A percentile compares a stretch with the other conserved stretches of the same genome.
phyloP scores from a whole-genome alignment of 2,888 invertebrate species.

The Folsomia manolachei region DNA sequence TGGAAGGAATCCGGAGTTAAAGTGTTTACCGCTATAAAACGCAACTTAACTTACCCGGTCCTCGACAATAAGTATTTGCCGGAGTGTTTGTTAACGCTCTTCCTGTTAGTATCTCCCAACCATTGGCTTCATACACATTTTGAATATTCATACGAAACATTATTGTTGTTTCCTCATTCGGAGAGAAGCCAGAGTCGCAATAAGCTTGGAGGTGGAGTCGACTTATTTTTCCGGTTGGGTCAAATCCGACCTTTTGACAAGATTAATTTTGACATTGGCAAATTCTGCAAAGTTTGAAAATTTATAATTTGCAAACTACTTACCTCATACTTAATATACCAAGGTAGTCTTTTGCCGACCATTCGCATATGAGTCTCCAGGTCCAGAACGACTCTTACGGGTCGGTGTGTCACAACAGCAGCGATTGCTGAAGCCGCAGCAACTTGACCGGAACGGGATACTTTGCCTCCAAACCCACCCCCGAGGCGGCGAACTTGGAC shows the following conservation, averaged over 20 bases:
- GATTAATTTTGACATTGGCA: no score
- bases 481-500: conserved; percentile 71
- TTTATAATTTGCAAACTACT: conserved; percentile 16
- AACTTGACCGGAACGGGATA: conserved; percentile 61
- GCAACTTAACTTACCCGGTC: background rate
- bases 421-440: conserved; percentile 70
- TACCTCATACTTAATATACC: conserved; percentile 66
- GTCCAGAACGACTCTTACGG: conserved; percentile 69
- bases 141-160: no score
- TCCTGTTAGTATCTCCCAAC: background rate
- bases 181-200: no score
- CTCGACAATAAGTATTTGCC: background rate
- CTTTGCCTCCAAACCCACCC: conserved; percentile 75
- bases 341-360: conserved; percentile 66
- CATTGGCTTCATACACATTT: background rate
- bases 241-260: no score
- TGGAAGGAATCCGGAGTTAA: no score
- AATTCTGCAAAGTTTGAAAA: background rate
- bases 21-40: no score
- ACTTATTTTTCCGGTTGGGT: no score
- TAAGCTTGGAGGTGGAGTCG: no score
- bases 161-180: no score
- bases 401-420: conserved; percentile 63
- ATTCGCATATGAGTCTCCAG: conserved; percentile 70
- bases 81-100: background rate